A percentile compares a stretch with the other conserved stretches of the same genome.
Conservation (phyloP, 2,113 vertebrate species). For the Sebastes schlegelii region DNA sequence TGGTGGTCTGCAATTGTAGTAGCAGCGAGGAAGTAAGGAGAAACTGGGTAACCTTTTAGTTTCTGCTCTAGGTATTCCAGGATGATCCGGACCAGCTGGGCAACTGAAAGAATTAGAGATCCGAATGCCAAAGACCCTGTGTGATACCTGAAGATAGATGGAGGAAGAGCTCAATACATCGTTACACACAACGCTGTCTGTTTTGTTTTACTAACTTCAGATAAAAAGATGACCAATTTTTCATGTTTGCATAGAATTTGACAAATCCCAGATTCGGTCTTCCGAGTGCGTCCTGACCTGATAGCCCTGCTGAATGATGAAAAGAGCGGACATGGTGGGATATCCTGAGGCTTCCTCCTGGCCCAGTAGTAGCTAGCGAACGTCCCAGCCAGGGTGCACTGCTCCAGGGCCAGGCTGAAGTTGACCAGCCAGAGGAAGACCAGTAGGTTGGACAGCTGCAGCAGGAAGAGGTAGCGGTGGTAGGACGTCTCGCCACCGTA, state of each 20-base stretch:
- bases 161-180: not conserved
- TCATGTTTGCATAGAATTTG: not conserved
- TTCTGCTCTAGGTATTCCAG: conserved; percentile 91
- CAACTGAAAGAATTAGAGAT: conserved; percentile 89
- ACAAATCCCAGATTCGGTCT: too few species aligned
- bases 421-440: conserved; percentile 94
- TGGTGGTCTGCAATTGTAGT: not conserved
- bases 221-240: too few species aligned
- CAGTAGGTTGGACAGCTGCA: conserved; percentile 92
- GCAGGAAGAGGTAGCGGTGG: conserved; percentile 86
- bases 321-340: conserved; percentile 88
- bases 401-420: conserved; percentile 91
- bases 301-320: conserved; percentile 89
- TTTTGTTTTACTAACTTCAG: not conserved
- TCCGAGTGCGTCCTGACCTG: conserved; percentile 78
- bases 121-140: conserved; percentile 94
- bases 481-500: conserved; percentile 91
- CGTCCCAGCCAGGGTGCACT: conserved; percentile 92
- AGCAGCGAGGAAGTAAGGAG: not conserved
- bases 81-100: conserved; percentile 87
- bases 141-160: conserved; percentile 87
- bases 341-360: conserved; percentile 89
- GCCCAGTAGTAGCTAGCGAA: conserved; percentile 96
- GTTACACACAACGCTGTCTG: not conserved
- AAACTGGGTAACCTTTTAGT: conserved; percentile 85